Percentiles rank a stretch among this genome's conserved stretches.
Conservation (phyloP, 2,888 invertebrate genomes). For the Lasioglossum villosulum region DNA sequence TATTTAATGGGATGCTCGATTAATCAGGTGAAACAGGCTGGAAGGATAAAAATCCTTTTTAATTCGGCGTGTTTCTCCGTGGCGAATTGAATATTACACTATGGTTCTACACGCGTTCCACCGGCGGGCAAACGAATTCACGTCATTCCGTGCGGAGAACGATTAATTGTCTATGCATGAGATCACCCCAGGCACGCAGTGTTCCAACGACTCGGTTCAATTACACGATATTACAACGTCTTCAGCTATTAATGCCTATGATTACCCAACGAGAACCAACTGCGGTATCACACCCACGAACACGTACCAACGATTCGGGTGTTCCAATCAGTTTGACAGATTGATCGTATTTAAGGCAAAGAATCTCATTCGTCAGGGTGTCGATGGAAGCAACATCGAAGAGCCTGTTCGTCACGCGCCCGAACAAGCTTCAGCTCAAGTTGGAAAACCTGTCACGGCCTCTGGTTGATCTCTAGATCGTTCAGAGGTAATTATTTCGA, state of each 20-base stretch:
- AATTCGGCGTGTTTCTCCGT: neutral
- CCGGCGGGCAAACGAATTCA: constrained; percentile 16
- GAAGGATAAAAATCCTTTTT: neutral
- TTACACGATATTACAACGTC: constrained; percentile 18
- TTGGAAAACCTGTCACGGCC: neutral
- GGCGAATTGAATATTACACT: neutral
- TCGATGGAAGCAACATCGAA: neutral
- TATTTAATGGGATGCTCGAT: neutral
- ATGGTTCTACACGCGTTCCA: neutral
- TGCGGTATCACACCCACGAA: neutral
- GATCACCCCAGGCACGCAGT: constrained; percentile 17
- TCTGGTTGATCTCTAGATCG: neutral
- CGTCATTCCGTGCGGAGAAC: constrained; percentile 27
- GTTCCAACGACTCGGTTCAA: constrained; percentile 12
- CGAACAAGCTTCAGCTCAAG: neutral
- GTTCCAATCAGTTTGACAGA: neutral
- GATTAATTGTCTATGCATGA: constrained; percentile 42
- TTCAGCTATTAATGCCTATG: constrained; percentile 19
- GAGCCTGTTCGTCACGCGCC: neutral
- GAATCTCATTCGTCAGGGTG: neutral
- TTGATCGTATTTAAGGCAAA: neutral
- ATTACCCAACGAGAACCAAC: constrained; percentile 6
- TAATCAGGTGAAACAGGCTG: neutral
- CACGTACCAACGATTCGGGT: neutral
- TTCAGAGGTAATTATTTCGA: neutral